phyloP scores from a whole-genome alignment of 2,113 vertebrate species.

The Oreocharis arfaki region DNA sequence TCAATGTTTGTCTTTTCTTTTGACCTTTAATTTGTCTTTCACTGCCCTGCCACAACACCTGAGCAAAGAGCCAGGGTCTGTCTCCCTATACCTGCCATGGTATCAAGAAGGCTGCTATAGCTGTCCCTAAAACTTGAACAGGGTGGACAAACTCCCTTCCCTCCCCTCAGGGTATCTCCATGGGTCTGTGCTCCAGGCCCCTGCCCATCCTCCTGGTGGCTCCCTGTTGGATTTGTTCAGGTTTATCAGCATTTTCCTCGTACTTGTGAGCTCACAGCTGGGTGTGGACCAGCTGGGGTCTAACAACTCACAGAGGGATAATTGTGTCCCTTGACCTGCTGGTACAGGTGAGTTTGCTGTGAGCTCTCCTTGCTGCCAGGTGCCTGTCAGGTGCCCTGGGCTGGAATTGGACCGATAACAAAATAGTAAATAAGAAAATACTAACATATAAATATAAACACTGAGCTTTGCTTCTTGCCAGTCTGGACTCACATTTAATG shows the following conservation, averaged over 20 bases:
- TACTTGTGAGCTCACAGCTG: too few species aligned
- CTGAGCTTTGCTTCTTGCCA: neutral
- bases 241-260: neutral
- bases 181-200: neutral
- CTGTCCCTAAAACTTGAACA: neutral
- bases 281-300: neutral
- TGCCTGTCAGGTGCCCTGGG: neutral
- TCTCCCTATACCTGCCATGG: neutral
- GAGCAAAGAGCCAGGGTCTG: neutral
- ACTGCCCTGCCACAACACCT: neutral
- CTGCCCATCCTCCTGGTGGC: neutral
- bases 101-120: neutral
- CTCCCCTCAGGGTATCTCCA: neutral
- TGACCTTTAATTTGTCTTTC: neutral
- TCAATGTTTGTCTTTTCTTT: neutral
- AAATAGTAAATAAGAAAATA: neutral
- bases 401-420: neutral
- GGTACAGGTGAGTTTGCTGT: neutral
- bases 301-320: neutral
- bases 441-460: too few species aligned
- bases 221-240: neutral
- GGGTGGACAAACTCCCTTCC: neutral
- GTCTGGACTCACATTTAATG: neutral
- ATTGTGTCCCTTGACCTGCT: neutral
- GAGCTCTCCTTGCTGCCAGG: neutral